phyloP scores from a whole-genome alignment of 2,888 invertebrate genomes.

The Caenorhabditis virilis region DNA sequence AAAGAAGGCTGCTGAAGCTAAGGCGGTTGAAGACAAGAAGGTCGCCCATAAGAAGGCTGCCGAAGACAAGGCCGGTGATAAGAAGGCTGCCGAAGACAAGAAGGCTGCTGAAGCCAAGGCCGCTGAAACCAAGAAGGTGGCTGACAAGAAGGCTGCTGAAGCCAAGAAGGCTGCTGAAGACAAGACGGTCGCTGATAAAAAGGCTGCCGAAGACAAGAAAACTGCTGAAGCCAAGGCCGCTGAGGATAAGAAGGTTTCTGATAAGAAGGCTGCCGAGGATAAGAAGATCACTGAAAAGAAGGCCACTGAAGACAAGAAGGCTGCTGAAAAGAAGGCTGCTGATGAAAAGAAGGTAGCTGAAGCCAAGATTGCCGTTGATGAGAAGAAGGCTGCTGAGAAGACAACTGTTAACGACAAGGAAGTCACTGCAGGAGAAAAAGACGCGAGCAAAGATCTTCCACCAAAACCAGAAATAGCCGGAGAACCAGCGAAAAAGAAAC shows the following conservation, averaged over 20 bases:
- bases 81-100: conserved; percentile 8
- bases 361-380: conserved; percentile 9
- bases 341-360: conserved; percentile 4
- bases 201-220: conserved; percentile 8
- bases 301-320: conserved; percentile 2
- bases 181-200: conserved; percentile 15
- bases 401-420: conserved; percentile 15
- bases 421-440: conserved; percentile 15
- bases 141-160: conserved; percentile 13
- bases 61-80: conserved; percentile 4
- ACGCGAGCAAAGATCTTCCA: conserved; percentile 8
- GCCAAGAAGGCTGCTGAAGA: conserved; percentile 26
- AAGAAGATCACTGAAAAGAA: conserved; percentile 18
- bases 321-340: conserved; percentile 4
- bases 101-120: conserved; percentile 6
- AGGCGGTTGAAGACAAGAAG: conserved; percentile 18
- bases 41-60: conserved; percentile 10
- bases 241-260: conserved; percentile 10
- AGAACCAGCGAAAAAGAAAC: conserved; percentile 29
- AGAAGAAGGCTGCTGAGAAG: conserved; percentile 29
- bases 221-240: conserved; percentile 6
- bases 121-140: conserved; percentile 8
- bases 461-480: conserved; percentile 19
- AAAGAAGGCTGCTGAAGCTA: conserved; percentile 17
- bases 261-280: conserved; percentile 7